These are phyloP conservation scores for Drosophila tropicalis DNA, from an alignment of 1,140 invertebrate species.

Conservation along the genomic window DNA sequence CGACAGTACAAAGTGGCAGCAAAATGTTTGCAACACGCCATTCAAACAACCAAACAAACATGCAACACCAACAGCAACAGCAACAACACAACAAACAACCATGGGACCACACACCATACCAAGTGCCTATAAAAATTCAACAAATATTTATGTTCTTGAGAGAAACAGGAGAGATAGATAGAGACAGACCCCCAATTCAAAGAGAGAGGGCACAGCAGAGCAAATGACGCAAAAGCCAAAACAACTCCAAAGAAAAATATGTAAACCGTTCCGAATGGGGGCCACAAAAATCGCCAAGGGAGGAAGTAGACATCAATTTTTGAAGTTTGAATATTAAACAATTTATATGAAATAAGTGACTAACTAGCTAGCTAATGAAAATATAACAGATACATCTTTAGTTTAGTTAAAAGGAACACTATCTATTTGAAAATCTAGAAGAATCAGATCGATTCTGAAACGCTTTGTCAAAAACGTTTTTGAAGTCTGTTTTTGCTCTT, in stretches of 20 bases:
- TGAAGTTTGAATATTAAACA: background rate
- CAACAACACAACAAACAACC: constrained; percentile 24
- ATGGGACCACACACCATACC: constrained; percentile 30
- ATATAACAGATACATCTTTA: no score
- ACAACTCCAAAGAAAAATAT: background rate
- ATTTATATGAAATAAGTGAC: background rate
- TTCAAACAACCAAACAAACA: constrained; percentile 29
- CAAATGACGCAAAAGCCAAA: background rate
- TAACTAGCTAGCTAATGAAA: background rate
- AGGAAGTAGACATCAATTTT: constrained; percentile 7
- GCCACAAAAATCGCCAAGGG: background rate
- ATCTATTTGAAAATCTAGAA: no score
- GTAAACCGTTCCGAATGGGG: background rate
- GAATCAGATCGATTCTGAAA: no score
- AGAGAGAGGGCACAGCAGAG: background rate
- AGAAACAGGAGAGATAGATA: constrained; percentile 9
- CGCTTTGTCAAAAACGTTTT: no score
- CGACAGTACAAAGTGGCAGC: constrained; percentile 37
- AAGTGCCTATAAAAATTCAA: constrained; percentile 50
- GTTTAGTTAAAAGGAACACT: no score
- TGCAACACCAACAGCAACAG: background rate
- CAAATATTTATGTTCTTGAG: constrained; percentile 28
- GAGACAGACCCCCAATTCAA: background rate
- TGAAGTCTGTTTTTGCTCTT: no score
- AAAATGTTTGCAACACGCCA: constrained; percentile 62